Base-by-base conservation (phyloP, 2,113 vertebrate genomes). In the Chitala chitala region DNA sequence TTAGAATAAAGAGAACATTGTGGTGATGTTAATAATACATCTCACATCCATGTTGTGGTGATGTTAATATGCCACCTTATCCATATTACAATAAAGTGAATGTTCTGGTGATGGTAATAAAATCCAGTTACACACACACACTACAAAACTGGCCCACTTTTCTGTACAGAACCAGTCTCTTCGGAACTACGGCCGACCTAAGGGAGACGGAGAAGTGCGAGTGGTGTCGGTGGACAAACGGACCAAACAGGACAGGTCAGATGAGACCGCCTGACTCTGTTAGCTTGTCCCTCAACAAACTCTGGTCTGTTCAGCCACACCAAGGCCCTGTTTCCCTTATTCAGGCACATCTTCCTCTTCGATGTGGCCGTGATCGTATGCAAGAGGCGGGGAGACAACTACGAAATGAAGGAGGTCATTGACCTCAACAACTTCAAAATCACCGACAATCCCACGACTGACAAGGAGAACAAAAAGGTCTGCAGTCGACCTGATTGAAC, bases 321-420 rank as follows among this genome's bases (percentile, higher is more conserved):
- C 5, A 1, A 1, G 5, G 2, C 50, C 33, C 50, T 53, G 42
- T 40, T 68, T 50, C 24, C 10, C 64, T 17, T 8, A 22, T 29
- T 7, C 84, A 99, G 97, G 82, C 95, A 99, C 82, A 98, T 98
- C 80, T 99, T 99, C 82, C 86, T 99, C 80, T 99, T 99, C 66
- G 97, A 99, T 42, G 84, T 93, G 13, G 96, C 94, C 0, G 94
- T 98, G 61, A 98, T 99, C 20, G 93, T 98, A 7, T 98, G 96
- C 59, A 99, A 99, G 83, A 89, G 95, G 13, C 89, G 94, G 79
- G 96, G 96, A 12, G 96, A 99, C 84, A 94, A 93, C 89, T 99
- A 98, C 7, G 96, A 99, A 84, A 97, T 99, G 96, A 99, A 98
- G 77, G 96, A 99, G 77, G 92, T 98, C 76, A 95, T 99, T 70